Evolutionary conservation across 2,797 vertebrate species (phyloP), one percentile per base, ranked within the genome.

Genomic region (Scleropages formosus): DNA sequence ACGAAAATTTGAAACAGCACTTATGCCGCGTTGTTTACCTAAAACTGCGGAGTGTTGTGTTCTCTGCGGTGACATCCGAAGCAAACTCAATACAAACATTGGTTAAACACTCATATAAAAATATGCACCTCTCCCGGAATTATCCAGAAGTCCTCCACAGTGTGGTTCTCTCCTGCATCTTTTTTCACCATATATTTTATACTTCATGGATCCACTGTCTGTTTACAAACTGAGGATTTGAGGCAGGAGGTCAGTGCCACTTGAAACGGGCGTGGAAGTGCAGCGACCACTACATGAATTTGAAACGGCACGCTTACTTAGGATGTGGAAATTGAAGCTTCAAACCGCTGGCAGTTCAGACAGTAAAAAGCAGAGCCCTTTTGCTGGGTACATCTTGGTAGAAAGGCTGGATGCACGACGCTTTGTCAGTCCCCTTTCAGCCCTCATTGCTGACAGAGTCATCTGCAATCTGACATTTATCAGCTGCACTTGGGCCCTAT

Each of bases 401-500:
- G 16, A n/a, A 18, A 9, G 15, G 1, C 59, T 61, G 3, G 12
- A 12, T 56, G 53, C 18, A 12, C 56, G 12, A 12, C 53, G 12
- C 47, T 69, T 4, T 51, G n/a, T 24, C 3, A 12, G 75, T 51
- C 58, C 61, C 47, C 27, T 1, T 67, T 78, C 70, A 49, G 24
- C 49, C 69, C 24, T 31, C 10, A 65, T 26, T n/a, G 69, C 22
- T 31, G 56, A 53, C 18, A 26, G 31, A 64, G 62, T 75, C 72
- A 73, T 4, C 69, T 58, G 46, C 13, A 78, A 74, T 58, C 69
- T 56, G 77, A 82, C 81, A 65, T 72, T 24, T 31, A n/a, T 81
- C 79, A 78, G 44, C 63, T 61, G 76, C 78, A 78, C 74, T 76
- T 72, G 27, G 22, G n/a, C 66, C 75, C 73, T 82, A 81, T 84